Conservation (phyloP, 1,140 invertebrate genomes). For the Harpegnathos saltator region DNA sequence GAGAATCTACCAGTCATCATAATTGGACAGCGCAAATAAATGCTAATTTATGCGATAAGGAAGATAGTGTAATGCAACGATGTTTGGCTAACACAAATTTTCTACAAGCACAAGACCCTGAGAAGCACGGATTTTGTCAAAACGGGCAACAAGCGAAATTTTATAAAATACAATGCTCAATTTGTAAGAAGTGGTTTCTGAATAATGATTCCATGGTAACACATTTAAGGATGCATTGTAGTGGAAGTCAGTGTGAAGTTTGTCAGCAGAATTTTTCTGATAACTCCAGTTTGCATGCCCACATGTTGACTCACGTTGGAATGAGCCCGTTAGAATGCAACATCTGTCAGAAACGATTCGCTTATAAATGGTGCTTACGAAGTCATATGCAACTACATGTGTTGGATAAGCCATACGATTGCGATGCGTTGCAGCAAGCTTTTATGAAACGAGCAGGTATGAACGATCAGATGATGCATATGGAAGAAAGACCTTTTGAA, state of each 20-base stretch:
- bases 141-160: slow-evolving; percentile 81
- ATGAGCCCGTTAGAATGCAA: slow-evolving; percentile 87
- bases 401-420: slow-evolving; percentile 88
- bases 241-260: slow-evolving; percentile 81
- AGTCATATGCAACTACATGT: slow-evolving; percentile 91
- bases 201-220: slow-evolving; percentile 85
- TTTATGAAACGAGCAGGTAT: slow-evolving; percentile 74
- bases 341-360: slow-evolving; percentile 86
- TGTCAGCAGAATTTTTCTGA: slow-evolving; percentile 85
- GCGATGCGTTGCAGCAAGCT: slow-evolving; percentile 83
- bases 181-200: slow-evolving; percentile 85
- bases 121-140: slow-evolving; percentile 69
- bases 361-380: slow-evolving; percentile 87
- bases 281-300: slow-evolving; percentile 84
- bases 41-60: slow-evolving; percentile 79
- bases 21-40: slow-evolving; percentile 81
- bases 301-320: slow-evolving; percentile 86
- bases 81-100: slow-evolving; percentile 75
- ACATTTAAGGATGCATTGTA: slow-evolving; percentile 81
- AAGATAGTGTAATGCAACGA: slow-evolving; percentile 77
- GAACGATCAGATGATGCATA: slow-evolving; percentile 67
- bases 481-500: slow-evolving; percentile 81
- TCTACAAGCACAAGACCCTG: slow-evolving; percentile 69
- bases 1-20: slow-evolving; percentile 78
- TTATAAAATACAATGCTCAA: slow-evolving; percentile 84